Base-by-base conservation (phyloP, 1,140 invertebrate genomes). In the Zaprionus inermis region DNA sequence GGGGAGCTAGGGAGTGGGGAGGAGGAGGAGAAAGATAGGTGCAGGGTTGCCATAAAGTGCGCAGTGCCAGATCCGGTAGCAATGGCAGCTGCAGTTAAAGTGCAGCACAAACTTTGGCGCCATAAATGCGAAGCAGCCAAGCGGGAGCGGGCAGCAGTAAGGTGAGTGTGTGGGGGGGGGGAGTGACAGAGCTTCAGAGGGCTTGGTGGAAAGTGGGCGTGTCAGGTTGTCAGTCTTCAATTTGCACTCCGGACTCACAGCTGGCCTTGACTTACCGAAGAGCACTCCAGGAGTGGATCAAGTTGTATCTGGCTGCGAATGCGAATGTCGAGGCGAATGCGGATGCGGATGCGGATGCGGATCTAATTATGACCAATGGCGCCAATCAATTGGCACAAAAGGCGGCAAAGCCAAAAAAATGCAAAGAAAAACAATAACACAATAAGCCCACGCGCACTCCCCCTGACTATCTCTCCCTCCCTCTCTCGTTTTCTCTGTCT, bases 51-150 rank as follows among this genome's bases (percentile, higher is more conserved):
- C 81, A 86, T 85, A 78, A 81, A 81, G 79, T 76, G 79, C 69
- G 56, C 83, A 66, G 76, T 80, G 79, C 80, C 81, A 86, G 70
- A 72, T 82, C 64, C 81, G 64, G 7, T 71, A 78, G 69, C 82
- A 78, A 76, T 22, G 51, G 49, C 73, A 78, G 78, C 68, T 68
- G 79, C 75, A 81, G 56, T 81, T 69, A 54, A 41, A 67, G 54
- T 86, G 81, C 75, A 78, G 71, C 67, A 69, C 54, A 75, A 75
- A 86, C 58, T 75, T 85, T 85, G 71, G 59, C 66, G 63, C 78
- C 78, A 86, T 84, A 84, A 84, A 84, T 85, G 81, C 81, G 81
- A 84, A 84, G 78, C 71, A 75, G 78, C 81, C 73, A 85, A 76
- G 2, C 3, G 2, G n/a, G 9, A 14, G 36, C 12, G 14, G 5